These are phyloP conservation scores for Fregetta grallaria DNA, from an alignment of 2,113 vertebrate genomes.

Conservation along the genomic window DNA sequence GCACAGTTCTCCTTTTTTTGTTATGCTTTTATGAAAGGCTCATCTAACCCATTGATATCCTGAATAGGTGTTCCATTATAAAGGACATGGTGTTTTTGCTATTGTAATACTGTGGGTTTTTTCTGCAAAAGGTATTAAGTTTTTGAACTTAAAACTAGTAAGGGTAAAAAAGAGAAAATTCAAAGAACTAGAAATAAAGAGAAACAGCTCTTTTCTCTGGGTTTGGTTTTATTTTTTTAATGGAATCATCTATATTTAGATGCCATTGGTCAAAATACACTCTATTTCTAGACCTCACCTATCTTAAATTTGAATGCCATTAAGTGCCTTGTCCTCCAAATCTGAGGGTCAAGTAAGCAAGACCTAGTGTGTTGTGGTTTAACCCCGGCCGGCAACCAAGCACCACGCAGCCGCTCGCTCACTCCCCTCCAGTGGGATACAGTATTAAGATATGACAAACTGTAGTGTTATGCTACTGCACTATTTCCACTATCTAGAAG, in stretches of 20 bases:
- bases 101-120: not conserved
- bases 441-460: not conserved
- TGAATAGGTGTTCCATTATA: constrained; percentile 67
- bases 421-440: too few species aligned
- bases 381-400: too few species aligned
- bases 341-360: not conserved
- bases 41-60: constrained; percentile 15
- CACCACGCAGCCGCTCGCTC: too few species aligned
- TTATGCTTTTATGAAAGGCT: constrained; percentile 36
- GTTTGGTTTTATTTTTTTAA: not conserved
- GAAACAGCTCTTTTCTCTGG: not conserved
- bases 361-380: too few species aligned
- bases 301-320: not conserved
- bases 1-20: not conserved
- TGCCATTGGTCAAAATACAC: not conserved
- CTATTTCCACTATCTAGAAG: not conserved
- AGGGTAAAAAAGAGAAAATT: not conserved
- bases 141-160: constrained; percentile 10
- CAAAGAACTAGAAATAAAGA: not conserved
- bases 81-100: not conserved
- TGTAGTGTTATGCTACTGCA: not conserved
- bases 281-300: not conserved
- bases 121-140: constrained; percentile 3
- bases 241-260: not conserved
- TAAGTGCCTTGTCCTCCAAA: not conserved